phyloP scores from a whole-genome alignment of 2,113 vertebrate genomes.

The Halichoeres trimaculatus region DNA sequence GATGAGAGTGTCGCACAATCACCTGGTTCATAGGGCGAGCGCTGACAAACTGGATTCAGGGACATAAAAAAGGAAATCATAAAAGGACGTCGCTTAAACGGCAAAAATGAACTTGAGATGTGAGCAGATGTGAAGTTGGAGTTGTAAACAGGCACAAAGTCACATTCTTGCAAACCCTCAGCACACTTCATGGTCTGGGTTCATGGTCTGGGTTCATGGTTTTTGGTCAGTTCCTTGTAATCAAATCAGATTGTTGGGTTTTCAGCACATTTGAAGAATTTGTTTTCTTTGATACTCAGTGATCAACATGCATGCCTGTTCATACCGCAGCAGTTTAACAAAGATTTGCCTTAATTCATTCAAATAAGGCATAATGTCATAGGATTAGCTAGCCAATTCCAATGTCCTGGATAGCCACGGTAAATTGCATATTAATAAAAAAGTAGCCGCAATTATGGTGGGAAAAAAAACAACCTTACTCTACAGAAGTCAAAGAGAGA shows the following conservation, averaged over 20 bases:
- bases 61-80: not conserved
- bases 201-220: constrained; percentile 29
- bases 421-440: not conserved
- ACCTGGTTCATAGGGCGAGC: not conserved
- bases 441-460: not conserved
- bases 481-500: too few relatives aligned
- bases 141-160: not conserved
- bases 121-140: not conserved
- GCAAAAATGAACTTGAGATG: not conserved
- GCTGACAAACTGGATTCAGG: not conserved
- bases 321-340: not conserved
- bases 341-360: not conserved
- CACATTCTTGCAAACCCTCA: not conserved
- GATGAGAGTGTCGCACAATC: not conserved
- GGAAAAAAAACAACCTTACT: too few relatives aligned
- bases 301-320: not conserved
- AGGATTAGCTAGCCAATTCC: not conserved
- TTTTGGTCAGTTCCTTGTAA: not conserved
- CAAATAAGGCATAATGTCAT: not conserved
- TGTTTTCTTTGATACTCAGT: not conserved
- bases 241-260: constrained; percentile 4
- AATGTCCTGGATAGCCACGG: not conserved
- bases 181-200: constrained; percentile 2
- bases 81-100: not conserved
- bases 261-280: not conserved